These are phyloP conservation scores for Pseudococcus viburni DNA, from an alignment of 2,888 invertebrate genomes.

Conservation along the genomic window DNA sequence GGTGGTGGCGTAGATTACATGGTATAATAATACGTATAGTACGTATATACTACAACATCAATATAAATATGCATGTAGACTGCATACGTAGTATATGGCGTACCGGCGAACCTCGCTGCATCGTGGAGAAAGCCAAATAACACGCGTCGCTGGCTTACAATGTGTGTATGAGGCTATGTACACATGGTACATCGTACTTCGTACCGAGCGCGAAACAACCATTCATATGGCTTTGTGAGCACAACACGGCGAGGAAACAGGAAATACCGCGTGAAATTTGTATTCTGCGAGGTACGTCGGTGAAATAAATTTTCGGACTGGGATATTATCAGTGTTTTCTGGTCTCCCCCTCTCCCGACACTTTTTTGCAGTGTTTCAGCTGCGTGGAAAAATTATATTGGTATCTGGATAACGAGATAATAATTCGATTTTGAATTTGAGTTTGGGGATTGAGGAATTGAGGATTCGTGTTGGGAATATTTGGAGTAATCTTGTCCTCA, in stretches of 20 bases:
- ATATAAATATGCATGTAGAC: conserved; percentile 12
- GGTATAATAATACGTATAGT: conserved; percentile 23
- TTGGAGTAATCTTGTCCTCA: too few species aligned
- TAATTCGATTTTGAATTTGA: too few species aligned
- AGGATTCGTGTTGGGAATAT: too few species aligned
- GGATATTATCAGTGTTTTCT: not conserved
- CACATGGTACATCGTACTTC: not conserved
- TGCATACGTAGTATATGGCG: not conserved
- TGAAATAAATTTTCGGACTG: conserved; percentile 12
- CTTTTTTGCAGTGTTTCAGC: too few species aligned
- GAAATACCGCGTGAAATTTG: conserved; percentile 27
- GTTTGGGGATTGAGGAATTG: too few species aligned
- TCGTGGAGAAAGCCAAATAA: not conserved
- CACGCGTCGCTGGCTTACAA: conserved; percentile 22
- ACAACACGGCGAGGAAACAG: conserved; percentile 8
- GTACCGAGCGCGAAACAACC: not conserved
- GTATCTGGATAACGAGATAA: too few species aligned
- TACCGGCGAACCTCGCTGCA: not conserved
- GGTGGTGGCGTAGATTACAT: not conserved
- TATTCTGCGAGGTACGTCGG: not conserved
- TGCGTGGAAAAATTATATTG: too few species aligned
- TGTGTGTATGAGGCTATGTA: conserved; percentile 12
- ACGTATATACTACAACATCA: conserved; percentile 2
- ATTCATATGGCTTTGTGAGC: not conserved
- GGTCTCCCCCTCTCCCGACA: not conserved